Evolutionary conservation across 2,888 invertebrate genomes (phyloP).

Genomic region (Rhamnusium bicolor): DNA sequence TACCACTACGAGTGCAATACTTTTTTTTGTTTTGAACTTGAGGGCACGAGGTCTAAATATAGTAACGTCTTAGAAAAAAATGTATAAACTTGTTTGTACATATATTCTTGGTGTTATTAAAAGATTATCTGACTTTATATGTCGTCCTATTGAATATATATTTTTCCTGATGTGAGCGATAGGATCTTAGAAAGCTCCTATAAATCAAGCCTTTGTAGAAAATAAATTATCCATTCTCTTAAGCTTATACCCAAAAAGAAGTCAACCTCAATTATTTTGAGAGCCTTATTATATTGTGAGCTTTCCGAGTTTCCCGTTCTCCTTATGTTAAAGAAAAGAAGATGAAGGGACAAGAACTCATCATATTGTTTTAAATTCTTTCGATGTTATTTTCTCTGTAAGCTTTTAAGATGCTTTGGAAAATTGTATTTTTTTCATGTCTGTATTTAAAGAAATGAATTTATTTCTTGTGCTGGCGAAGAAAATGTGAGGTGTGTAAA

Average conservation of each 20-base stretch:
- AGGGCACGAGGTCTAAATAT: background rate
- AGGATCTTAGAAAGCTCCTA: background rate
- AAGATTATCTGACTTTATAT: slow-evolving; percentile 8
- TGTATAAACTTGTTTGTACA: background rate
- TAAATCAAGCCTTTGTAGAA: slow-evolving; percentile 7
- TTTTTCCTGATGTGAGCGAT: background rate
- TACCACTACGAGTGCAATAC: too few species aligned
- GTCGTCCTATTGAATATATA: background rate
- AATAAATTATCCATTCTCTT: slow-evolving; percentile 26
- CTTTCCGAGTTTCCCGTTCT: background rate
- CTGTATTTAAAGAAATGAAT: background rate
- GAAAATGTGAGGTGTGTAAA: background rate
- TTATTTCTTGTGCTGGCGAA: background rate
- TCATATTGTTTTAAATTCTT: slow-evolving; percentile 7
- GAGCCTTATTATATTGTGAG: slow-evolving; percentile 8
- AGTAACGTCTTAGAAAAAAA: background rate
- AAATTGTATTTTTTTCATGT: slow-evolving; percentile 7
- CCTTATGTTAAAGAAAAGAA: background rate
- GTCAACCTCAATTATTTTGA: slow-evolving; percentile 22
- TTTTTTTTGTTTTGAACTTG: too few species aligned
- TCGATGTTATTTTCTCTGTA: slow-evolving; percentile 1
- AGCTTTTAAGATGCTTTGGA: slow-evolving; percentile 24
- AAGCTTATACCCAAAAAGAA: slow-evolving; percentile 12
- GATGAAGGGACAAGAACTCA: background rate
- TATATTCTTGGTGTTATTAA: background rate